These are phyloP conservation scores for Parotocinclus haroldoi DNA, from an alignment of 2,797 vertebrate genomes.

Conservation along the genomic window DNA sequence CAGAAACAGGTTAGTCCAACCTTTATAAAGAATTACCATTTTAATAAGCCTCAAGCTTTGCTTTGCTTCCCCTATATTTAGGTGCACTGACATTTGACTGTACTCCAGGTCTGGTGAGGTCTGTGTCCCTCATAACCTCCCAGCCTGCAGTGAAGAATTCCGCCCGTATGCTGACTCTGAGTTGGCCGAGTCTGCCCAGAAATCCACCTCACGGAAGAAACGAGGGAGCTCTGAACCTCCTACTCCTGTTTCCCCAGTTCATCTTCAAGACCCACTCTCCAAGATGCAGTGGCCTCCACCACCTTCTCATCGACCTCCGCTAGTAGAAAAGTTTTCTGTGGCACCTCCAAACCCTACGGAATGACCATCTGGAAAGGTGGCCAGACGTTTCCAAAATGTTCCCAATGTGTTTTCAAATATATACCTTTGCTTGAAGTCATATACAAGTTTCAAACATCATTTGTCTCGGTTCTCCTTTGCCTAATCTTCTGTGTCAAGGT, in stretches of 20 bases:
- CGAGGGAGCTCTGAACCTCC: constrained; percentile 74
- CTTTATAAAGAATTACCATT: not conserved
- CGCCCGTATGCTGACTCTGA: constrained; percentile 91
- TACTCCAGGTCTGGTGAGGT: constrained; percentile 85
- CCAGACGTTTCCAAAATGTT: no score
- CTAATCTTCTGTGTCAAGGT: no score
- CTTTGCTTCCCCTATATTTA: constrained; percentile 58
- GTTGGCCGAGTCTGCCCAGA: constrained; percentile 90
- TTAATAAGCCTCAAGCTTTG: constrained; percentile 60
- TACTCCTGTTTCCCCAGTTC: constrained; percentile 51
- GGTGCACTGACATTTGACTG: constrained; percentile 68
- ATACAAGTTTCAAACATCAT: no score
- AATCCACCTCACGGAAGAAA: constrained; percentile 78
- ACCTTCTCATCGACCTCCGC: constrained; percentile 59
- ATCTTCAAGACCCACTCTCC: constrained; percentile 57
- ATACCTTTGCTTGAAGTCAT: no score
- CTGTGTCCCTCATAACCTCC: constrained; percentile 95
- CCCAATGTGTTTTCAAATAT: no score
- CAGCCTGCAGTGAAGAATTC: constrained; percentile 89
- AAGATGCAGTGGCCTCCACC: constrained; percentile 55
- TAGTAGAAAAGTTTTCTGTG: constrained; percentile 20
- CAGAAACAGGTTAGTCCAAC: constrained; percentile 38
- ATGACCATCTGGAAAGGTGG: no score
- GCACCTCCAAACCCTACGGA: not conserved
- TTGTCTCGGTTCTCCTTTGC: no score